A percentile compares a stretch with the other conserved stretches of the same genome.
phyloP scores from a whole-genome alignment of 2,113 vertebrate species.

The Vicugna pacos region DNA sequence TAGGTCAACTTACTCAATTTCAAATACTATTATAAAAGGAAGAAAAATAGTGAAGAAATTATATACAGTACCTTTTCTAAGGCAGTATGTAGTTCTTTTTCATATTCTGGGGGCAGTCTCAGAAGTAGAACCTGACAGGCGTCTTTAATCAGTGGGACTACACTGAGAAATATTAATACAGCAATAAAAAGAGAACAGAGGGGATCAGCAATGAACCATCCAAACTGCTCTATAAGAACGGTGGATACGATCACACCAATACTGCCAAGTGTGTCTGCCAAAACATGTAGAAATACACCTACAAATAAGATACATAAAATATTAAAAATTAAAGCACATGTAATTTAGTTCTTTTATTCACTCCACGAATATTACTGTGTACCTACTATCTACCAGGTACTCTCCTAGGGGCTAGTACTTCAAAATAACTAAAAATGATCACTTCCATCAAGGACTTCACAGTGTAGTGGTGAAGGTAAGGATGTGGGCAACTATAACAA shows the following conservation, averaged over 20 bases:
- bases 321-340: slow-evolving; percentile 57
- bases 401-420: background rate
- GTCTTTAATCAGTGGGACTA: slow-evolving; percentile 97
- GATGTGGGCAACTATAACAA: background rate
- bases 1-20: slow-evolving; percentile 34
- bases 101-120: slow-evolving; percentile 92
- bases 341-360: slow-evolving; percentile 28
- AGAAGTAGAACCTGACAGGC: slow-evolving; percentile 96
- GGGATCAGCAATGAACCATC: slow-evolving; percentile 98
- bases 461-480: background rate
- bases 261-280: slow-evolving; percentile 98
- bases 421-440: background rate
- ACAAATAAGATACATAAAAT: slow-evolving; percentile 65
- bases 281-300: slow-evolving; percentile 98
- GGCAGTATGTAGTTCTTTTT: slow-evolving; percentile 94
- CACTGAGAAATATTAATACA: slow-evolving; percentile 96
- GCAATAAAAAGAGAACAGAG: slow-evolving; percentile 99
- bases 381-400: background rate
- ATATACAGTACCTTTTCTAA: slow-evolving; percentile 93
- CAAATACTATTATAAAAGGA: slow-evolving; percentile 58
- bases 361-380: slow-evolving; percentile 33
- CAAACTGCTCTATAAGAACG: slow-evolving; percentile 97
- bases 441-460: background rate
- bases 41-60: slow-evolving; percentile 48
- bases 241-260: slow-evolving; percentile 98